A percentile compares a stretch with the other conserved stretches of the same genome.
Evolutionary conservation across 1,140 invertebrate genomes (phyloP).

Genomic region (Periplaneta americana): DNA sequence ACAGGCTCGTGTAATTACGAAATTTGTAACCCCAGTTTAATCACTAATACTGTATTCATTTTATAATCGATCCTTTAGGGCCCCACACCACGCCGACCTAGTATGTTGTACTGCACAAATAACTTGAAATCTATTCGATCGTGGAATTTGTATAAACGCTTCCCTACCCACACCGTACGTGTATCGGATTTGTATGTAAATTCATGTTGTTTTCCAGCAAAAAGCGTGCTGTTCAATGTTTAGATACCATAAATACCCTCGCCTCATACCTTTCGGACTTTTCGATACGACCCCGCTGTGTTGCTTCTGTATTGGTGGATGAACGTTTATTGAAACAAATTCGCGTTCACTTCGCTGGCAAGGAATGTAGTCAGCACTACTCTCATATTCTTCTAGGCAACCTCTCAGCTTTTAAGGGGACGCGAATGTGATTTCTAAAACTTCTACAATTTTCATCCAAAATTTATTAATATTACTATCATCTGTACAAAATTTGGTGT

Average conservation of each 20-base stretch:
- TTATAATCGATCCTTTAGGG: not conserved
- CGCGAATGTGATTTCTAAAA: too few relatives aligned
- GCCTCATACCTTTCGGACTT: too few relatives aligned
- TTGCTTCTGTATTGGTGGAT: not conserved
- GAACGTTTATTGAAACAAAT: not conserved
- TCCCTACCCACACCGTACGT: not conserved
- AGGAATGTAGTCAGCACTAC: too few relatives aligned
- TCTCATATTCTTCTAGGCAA: too few relatives aligned
- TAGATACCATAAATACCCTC: not conserved
- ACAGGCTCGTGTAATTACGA: not conserved
- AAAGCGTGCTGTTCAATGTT: not conserved
- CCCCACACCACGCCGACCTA: not conserved
- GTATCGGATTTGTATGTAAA: not conserved
- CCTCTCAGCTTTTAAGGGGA: too few relatives aligned
- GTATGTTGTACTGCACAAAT: not conserved
- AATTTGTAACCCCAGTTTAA: not conserved
- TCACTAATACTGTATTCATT: not conserved
- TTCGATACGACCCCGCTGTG: too few relatives aligned
- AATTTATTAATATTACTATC: too few relatives aligned
- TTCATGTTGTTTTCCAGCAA: not conserved
- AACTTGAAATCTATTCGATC: not conserved
- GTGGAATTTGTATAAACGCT: not conserved
- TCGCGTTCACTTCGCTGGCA: too few relatives aligned
- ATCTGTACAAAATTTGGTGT: too few relatives aligned
- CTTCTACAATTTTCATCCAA: too few relatives aligned